phyloP scores from a whole-genome alignment of 2,113 vertebrate species.

The Sporophila hypoxantha region DNA sequence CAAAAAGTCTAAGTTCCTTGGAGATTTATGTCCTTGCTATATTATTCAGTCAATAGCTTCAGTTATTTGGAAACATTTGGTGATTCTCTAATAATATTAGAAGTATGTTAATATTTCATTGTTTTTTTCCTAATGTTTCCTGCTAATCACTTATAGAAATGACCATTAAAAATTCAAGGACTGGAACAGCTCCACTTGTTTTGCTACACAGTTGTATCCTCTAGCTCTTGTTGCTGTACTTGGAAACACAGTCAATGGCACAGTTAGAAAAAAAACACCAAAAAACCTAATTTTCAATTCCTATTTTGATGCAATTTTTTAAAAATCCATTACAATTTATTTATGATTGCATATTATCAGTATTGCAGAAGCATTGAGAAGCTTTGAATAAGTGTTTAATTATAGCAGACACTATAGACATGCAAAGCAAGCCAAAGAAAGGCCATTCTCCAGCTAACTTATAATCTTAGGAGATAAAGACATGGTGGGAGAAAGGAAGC shows the following conservation, averaged over 20 bases:
- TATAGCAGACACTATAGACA: constrained; percentile 5
- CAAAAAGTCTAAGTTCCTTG: background rate
- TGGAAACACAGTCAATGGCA: background rate
- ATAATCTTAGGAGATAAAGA: background rate
- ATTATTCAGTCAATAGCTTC: constrained; percentile 34
- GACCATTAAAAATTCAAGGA: constrained; percentile 16
- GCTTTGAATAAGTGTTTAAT: constrained; percentile 10
- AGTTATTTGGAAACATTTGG: constrained; percentile 23
- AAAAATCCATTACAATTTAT: background rate
- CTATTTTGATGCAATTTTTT: background rate
- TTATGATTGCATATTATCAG: constrained; percentile 4
- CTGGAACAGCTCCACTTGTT: background rate
- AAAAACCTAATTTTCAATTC: background rate
- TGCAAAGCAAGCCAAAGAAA: constrained; percentile 7
- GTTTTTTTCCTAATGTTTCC: background rate
- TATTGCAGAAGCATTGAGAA: background rate
- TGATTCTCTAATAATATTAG: constrained; percentile 14
- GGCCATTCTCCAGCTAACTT: background rate
- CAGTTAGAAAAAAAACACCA: accelerated
- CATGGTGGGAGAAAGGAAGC: background rate
- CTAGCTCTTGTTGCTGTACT: background rate
- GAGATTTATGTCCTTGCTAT: background rate
- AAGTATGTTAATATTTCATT: constrained; percentile 29
- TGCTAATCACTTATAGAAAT: background rate
- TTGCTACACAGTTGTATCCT: background rate